Conservation (phyloP, 1,140 invertebrate genomes). For the Hydropsyche tenuis region DNA sequence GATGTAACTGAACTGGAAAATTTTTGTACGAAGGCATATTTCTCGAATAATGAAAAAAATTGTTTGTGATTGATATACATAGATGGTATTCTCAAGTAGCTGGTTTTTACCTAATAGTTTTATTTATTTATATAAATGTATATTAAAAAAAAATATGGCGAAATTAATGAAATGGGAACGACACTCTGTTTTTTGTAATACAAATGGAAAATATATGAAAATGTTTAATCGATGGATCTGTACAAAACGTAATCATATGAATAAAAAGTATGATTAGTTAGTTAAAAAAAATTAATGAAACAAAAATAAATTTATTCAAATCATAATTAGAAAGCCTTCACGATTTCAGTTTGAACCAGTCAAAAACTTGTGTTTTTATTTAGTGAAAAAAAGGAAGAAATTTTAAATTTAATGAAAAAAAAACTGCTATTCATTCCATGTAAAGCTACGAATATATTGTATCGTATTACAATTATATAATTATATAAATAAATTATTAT, state of each 20-base stretch:
- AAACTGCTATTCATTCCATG: conserved; percentile 50
- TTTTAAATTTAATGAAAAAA: conserved; percentile 6
- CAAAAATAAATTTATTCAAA: neutral
- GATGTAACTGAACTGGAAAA: neutral
- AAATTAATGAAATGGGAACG: neutral
- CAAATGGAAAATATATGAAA: neutral
- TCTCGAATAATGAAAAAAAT: conserved; percentile 35
- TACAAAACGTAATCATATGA: conserved; percentile 14
- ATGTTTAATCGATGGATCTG: neutral
- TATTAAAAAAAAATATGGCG: neutral
- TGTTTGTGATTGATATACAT: conserved; percentile 45
- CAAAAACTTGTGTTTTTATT: neutral
- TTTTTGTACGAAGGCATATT: conserved; percentile 40
- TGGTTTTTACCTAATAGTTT: conserved; percentile 34
- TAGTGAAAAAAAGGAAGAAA: neutral
- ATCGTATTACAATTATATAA: conserved; percentile 43
- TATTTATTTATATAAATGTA: conserved; percentile 39
- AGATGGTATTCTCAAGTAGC: conserved; percentile 42
- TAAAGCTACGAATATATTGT: conserved; percentile 48
- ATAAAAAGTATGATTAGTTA: conserved; percentile 18
- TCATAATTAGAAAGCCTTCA: conserved; percentile 10
- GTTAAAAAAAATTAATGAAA: conserved; percentile 9
- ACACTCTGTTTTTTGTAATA: too few relatives aligned
- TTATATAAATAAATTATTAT: conserved; percentile 51
- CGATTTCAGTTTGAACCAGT: neutral